phyloP scores from a whole-genome alignment of 2,888 invertebrate genomes.

The Drosophila borealis region DNA sequence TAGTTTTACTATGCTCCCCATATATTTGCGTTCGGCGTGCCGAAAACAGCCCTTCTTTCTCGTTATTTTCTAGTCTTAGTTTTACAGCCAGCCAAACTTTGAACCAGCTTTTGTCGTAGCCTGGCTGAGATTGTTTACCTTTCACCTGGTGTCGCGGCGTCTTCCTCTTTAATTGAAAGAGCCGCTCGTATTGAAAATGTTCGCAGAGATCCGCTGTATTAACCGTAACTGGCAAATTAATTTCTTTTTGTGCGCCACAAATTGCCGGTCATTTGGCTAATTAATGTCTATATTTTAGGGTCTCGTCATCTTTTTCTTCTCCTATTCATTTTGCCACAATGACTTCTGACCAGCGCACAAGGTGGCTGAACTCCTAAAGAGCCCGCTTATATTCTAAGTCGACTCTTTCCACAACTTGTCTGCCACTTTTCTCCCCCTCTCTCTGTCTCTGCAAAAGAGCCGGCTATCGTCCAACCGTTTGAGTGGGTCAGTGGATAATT shows the following conservation, averaged over 20 bases:
- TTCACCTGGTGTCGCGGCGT: slow-evolving; percentile 56
- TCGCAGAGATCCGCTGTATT: slow-evolving; percentile 63
- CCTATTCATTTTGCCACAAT: slow-evolving; percentile 46
- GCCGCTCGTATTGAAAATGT: slow-evolving; percentile 36
- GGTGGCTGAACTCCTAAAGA: slow-evolving; percentile 34
- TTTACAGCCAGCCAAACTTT: slow-evolving; percentile 54
- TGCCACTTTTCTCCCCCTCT: background rate
- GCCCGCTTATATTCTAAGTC: slow-evolving; percentile 50
- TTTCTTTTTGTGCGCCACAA: slow-evolving; percentile 66
- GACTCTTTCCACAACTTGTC: slow-evolving; percentile 41
- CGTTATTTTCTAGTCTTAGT: background rate
- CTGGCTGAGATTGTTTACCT: slow-evolving; percentile 42
- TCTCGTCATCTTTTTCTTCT: slow-evolving; percentile 53
- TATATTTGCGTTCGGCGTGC: too few relatives aligned
- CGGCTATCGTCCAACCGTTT: slow-evolving; percentile 62
- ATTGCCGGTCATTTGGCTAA: slow-evolving; percentile 78
- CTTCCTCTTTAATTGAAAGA: slow-evolving; percentile 43
- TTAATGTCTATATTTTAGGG: slow-evolving; percentile 80
- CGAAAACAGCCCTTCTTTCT: too few relatives aligned
- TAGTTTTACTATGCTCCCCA: too few relatives aligned
- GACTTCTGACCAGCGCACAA: slow-evolving; percentile 39
- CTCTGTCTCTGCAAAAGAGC: slow-evolving; percentile 43
- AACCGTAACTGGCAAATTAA: slow-evolving; percentile 80
- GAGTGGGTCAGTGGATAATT: slow-evolving; percentile 85
- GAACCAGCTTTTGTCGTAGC: slow-evolving; percentile 16